Percentiles rank a stretch among this genome's conserved stretches.
Evolutionary conservation across 2,888 invertebrate genomes (phyloP).

Genomic region (Melinopterus prodromus): DNA sequence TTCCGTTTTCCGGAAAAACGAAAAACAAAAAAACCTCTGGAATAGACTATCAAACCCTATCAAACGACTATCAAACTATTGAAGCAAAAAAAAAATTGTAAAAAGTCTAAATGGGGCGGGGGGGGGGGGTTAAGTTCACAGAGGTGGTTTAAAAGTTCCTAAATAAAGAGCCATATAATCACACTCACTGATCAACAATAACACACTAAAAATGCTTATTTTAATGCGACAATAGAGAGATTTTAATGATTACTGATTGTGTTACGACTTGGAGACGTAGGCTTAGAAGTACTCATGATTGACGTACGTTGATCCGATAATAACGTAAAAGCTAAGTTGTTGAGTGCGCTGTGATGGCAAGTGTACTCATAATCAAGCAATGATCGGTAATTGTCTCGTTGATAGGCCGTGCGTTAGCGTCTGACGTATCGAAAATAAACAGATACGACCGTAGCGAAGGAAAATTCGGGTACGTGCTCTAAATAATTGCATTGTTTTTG

Average conservation of each 20-base stretch:
- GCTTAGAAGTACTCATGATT: neutral
- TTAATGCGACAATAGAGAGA: neutral
- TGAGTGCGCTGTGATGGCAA: neutral
- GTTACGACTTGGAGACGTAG: neutral
- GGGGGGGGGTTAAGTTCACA: too few relatives aligned
- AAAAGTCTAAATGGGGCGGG: too few relatives aligned
- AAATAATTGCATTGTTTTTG: slow-evolving; percentile 26
- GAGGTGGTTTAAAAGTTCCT: too few relatives aligned
- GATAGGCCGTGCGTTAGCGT: neutral
- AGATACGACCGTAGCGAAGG: neutral
- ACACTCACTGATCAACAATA: neutral
- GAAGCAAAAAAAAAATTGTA: too few relatives aligned
- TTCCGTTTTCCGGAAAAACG: too few relatives aligned
- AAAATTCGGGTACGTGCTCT: slow-evolving; percentile 14
- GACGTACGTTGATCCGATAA: neutral
- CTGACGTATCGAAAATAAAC: slow-evolving; percentile 12
- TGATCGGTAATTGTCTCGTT: neutral
- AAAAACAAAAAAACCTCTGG: too few relatives aligned
- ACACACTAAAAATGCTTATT: neutral
- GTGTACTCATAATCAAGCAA: neutral
- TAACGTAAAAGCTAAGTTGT: neutral
- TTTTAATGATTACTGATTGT: neutral
- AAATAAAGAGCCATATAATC: too few relatives aligned
- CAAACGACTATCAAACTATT: too few relatives aligned
- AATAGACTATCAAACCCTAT: too few relatives aligned